A percentile compares a stretch with the other conserved stretches of the same genome.
These are phyloP conservation scores for Himalopsyche japonica DNA, from an alignment of 2,888 invertebrate species.

Conservation along the genomic window DNA sequence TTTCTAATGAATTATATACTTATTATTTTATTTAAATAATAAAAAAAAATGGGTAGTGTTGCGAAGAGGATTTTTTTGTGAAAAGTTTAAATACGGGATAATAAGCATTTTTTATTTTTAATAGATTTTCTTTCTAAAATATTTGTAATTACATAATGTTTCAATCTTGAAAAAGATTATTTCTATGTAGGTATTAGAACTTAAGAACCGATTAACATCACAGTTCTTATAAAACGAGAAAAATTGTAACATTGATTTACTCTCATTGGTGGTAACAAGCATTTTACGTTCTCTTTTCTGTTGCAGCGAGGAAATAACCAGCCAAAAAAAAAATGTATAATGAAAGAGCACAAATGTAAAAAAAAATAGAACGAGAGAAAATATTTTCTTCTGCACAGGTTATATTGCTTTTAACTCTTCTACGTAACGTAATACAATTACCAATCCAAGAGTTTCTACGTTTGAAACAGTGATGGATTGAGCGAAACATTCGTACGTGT, in stretches of 20 bases:
- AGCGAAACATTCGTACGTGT: background rate
- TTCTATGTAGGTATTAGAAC: background rate
- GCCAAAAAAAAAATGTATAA: slow-evolving; percentile 12
- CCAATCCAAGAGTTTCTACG: slow-evolving; percentile 17
- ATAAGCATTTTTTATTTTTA: too few species aligned
- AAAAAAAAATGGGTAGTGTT: too few species aligned
- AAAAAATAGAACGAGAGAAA: slow-evolving; percentile 4
- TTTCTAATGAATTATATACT: too few species aligned
- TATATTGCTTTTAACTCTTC: slow-evolving; percentile 31
- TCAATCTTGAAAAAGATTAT: too few species aligned
- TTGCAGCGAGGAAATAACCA: background rate
- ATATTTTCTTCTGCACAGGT: slow-evolving; percentile 13
- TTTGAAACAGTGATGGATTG: slow-evolving; percentile 7
- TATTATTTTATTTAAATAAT: too few species aligned
- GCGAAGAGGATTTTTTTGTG: too few species aligned
- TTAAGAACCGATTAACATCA: background rate
- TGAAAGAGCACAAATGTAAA: slow-evolving; percentile 15
- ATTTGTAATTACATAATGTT: too few species aligned
- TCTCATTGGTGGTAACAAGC: slow-evolving; percentile 23
- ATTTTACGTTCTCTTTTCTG: slow-evolving; percentile 17
- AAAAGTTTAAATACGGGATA: too few species aligned
- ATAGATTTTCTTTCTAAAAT: too few species aligned
- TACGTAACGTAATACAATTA: slow-evolving; percentile 34
- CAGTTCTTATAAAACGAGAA: background rate
- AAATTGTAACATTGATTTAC: background rate